Evolutionary conservation across 2,888 invertebrate species (phyloP), one percentile per base, ranked within the genome.

Genomic region (Mylabris sibirica): DNA sequence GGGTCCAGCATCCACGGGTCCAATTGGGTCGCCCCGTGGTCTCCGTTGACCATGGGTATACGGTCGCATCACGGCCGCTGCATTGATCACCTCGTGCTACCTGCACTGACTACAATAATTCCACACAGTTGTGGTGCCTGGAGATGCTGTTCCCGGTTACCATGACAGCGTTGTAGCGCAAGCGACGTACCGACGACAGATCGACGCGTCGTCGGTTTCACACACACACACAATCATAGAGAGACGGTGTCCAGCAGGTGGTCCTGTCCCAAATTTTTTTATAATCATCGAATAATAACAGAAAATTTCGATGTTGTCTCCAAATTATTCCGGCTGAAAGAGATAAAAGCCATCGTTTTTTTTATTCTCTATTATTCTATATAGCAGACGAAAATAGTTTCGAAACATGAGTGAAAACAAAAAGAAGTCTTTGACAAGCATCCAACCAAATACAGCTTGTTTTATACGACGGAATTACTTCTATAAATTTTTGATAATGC

Each of bases 1-100:
- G 93, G 89, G 86, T 94, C 94, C 81, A 94, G 83, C 79, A 74
- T 74, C 80, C 80, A 81, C 76, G 76, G 78, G 82, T 81, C 83
- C 85, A 86, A 82, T 84, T 84, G 73, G 82, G 83, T 84, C 85
- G 82, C 80, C 82, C 80, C 81, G 79, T 79, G 79, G 79, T 80
- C 81, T 79, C 80, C 83, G 84, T 83, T 84, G 85, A 82, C 83
- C 85, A 83, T 84, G 84, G 77, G 77, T 73, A 70, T 78, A 76
- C 77, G 83, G 84, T 77, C 82, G 84, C 84, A 85, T 80, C 80
- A 79, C 80, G 83, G 82, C 80, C 60, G 81, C 83, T 65, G 81
- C 83, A 77, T 79, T 78, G 78, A 78, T 78, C 78, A 75, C 77
- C 75, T 72, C 69, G 67, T 69, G 70, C 73, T 63, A 68, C 70